Percentiles rank a stretch among this genome's conserved stretches.
Evolutionary conservation across 2,888 invertebrate genomes (phyloP).

Genomic region (Digitonthophagus gazella): DNA sequence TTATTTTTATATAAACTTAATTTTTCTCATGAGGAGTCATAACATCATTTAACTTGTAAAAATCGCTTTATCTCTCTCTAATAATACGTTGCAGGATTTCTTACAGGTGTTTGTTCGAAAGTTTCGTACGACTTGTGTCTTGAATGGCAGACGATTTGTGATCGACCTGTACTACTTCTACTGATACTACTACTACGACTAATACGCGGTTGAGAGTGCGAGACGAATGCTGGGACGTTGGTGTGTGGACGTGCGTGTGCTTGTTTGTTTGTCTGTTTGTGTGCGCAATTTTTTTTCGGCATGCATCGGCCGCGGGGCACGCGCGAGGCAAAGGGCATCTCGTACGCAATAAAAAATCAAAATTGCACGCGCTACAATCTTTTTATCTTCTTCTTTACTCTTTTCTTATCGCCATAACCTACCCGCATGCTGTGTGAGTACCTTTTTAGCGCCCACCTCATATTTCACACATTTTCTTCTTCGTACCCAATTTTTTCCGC

Average conservation of each 20-base stretch:
- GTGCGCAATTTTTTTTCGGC: too few relatives aligned
- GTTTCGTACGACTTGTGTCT: not conserved
- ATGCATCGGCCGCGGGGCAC: not conserved
- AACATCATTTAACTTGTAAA: not conserved
- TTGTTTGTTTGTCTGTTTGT: not conserved
- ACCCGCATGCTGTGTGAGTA: too few relatives aligned
- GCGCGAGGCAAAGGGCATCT: not conserved
- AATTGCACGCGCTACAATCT: not conserved
- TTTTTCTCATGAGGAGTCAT: not conserved
- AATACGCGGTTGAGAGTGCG: not conserved
- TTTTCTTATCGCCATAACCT: too few relatives aligned
- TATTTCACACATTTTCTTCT: not conserved
- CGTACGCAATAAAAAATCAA: not conserved
- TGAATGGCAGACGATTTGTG: not conserved
- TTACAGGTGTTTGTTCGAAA: constrained; percentile 12
- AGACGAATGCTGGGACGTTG: not conserved
- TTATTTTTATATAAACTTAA: too few relatives aligned
- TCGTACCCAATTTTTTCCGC: not conserved
- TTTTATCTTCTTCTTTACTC: too few relatives aligned
- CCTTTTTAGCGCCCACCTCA: too few relatives aligned
- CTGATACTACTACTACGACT: not conserved
- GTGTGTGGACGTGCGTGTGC: not conserved
- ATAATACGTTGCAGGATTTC: constrained; percentile 14
- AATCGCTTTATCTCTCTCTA: not conserved
- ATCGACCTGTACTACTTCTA: not conserved